Base-by-base conservation (phyloP, 2,797 vertebrate species). In the Acanthornis magna region DNA sequence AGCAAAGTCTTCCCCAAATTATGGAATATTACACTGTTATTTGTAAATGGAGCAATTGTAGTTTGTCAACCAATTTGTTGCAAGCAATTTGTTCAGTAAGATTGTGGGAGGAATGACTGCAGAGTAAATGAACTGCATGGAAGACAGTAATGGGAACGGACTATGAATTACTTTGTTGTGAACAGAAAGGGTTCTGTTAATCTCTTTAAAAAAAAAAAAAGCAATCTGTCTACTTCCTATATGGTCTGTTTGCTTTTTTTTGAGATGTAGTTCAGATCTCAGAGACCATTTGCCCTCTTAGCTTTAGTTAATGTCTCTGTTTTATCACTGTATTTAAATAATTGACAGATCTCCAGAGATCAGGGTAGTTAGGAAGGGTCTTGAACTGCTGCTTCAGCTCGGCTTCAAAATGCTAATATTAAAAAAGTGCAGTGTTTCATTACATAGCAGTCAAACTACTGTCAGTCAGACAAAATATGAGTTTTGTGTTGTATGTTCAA, bases 271-370 rank as follows among this genome's bases (percentile, higher is more conserved):
- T 78, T 72, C n/a, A 54, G 30, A 85, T 79, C 29, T 82, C 42
- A 26, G 40, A 66, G 40, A 50, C 38, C 29, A 3, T 58, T 89
- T 89, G 29, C 27, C 63, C 54, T 66, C 27, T 77, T 66, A 40
- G 50, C 42, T 57, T 89, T 60, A 75, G 40, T 88, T 87, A 79
- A 91, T 80, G 10, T 66, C 14, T 86, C 30, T 70, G 8, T 89
- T 93, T 88, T 57, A 50, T 83, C 22, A 80, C 57, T 54, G 15
- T 85, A 60, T 85, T 94, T 93, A 76, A 94, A 85, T 43, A 83
- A 82, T 29, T 89, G 65, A 82, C 61, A 92, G 66, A 38, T 85
- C 54, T 75, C 30, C 43, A 74, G 38, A 77, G 68, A 85, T 94
- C 62, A 68, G 43, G 14, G 61, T 77, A 71, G 25, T 82, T 74